phyloP scores from a whole-genome alignment of 2,797 vertebrate species.

The Alectoris magna region DNA sequence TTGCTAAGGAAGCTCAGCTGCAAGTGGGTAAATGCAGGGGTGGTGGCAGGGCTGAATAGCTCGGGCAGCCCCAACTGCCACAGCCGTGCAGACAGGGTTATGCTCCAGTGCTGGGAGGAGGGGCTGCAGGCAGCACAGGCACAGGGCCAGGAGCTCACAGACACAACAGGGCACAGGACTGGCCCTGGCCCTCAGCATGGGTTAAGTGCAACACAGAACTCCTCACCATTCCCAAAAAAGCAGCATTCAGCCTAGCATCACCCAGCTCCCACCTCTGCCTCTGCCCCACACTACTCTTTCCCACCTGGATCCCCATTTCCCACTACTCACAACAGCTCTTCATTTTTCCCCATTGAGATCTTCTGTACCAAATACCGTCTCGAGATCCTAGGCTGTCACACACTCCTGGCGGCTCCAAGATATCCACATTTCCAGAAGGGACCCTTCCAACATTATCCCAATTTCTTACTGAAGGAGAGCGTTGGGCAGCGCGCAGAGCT shows the following conservation, averaged over 20 bases:
- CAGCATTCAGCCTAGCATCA: neutral
- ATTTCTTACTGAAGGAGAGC: neutral
- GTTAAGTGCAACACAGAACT: neutral
- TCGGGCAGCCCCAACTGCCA: neutral
- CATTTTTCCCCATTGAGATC: neutral
- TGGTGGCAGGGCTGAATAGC: neutral
- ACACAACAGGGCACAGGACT: neutral
- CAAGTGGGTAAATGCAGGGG: neutral
- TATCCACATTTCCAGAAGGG: neutral
- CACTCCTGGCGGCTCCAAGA: neutral
- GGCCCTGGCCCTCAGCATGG: rapidly evolving
- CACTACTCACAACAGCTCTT: too few species aligned
- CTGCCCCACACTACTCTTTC: neutral
- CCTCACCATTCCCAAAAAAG: neutral
- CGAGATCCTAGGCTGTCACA: neutral
- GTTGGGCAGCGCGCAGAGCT: rapidly evolving
- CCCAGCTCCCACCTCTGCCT: neutral
- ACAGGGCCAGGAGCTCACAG: neutral
- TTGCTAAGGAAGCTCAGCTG: neutral
- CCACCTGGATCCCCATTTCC: neutral
- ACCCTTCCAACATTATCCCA: neutral
- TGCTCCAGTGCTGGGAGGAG: neutral
- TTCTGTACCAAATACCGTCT: too few species aligned
- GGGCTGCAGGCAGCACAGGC: neutral
- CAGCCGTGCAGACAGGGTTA: rapidly evolving